A percentile compares a stretch with the other conserved stretches of the same genome.
These are phyloP conservation scores for Idaea aversata DNA, from an alignment of 2,888 invertebrate genomes.

Conservation along the genomic window DNA sequence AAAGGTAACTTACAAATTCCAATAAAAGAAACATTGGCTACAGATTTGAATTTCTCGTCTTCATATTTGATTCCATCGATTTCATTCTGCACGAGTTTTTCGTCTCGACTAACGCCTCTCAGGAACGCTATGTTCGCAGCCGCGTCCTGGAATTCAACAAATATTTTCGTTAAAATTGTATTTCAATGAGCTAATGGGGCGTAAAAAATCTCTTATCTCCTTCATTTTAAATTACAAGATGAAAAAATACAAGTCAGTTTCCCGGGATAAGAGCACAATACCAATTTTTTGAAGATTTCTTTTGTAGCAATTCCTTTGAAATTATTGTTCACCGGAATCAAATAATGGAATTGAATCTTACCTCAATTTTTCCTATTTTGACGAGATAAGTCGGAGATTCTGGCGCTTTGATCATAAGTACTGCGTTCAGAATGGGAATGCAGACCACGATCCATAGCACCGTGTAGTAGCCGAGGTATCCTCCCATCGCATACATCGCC, in stretches of 20 bases:
- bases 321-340: constrained; percentile 8
- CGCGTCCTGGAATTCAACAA: constrained; percentile 43
- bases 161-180: constrained; percentile 1
- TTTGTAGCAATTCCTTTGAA: background rate
- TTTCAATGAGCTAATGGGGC: constrained; percentile 2
- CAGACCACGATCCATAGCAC: constrained; percentile 41
- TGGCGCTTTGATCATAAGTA: constrained; percentile 48
- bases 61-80: constrained; percentile 45
- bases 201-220: background rate
- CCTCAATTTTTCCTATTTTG: constrained; percentile 47
- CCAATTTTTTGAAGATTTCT: background rate
- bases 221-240: background rate
- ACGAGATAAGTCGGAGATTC: constrained; percentile 59
- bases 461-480: constrained; percentile 44
- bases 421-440: constrained; percentile 36
- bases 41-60: constrained; percentile 46
- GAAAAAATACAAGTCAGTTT: background rate
- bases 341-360: constrained; percentile 26
- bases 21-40: constrained; percentile 46
- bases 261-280: background rate
- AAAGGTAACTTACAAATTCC: constrained; percentile 48
- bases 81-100: constrained; percentile 46
- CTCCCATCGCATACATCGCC: constrained; percentile 45
- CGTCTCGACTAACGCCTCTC: constrained; percentile 43
- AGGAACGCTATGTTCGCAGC: constrained; percentile 39